Evolutionary conservation across 2,888 invertebrate species (phyloP).

Genomic region (Lasioglossum vierecki): DNA sequence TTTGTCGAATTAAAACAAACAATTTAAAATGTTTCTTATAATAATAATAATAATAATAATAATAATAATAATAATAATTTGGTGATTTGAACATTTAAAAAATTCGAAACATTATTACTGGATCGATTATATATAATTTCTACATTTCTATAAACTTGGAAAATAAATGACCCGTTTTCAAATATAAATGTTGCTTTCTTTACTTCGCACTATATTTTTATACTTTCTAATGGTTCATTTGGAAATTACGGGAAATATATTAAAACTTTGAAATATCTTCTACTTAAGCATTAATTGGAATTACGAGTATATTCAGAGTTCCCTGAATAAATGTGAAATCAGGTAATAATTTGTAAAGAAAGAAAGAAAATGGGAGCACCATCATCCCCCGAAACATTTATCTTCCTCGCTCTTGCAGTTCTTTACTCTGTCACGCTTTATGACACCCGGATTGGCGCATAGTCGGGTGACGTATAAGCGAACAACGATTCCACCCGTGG

Average conservation of each 20-base stretch:
- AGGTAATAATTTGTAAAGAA: background rate
- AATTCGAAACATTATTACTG: background rate
- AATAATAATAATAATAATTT: background rate
- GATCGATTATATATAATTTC: background rate
- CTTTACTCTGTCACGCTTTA: background rate
- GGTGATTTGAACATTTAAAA: background rate
- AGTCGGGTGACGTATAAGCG: slow-evolving; percentile 48
- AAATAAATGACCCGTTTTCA: background rate
- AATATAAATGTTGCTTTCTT: background rate
- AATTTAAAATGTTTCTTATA: background rate
- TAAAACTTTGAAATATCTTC: background rate
- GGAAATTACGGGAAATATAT: background rate
- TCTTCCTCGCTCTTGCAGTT: background rate
- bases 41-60: background rate
- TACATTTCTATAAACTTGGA: background rate
- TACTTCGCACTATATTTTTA: background rate
- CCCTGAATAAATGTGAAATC: background rate
- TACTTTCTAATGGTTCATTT: background rate
- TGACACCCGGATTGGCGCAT: slow-evolving; percentile 41
- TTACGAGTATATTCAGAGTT: background rate
- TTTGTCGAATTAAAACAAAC: background rate
- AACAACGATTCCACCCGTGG: slow-evolving; percentile 39
- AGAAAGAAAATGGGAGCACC: background rate
- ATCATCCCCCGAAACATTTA: background rate
- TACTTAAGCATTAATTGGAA: background rate